Conservation (phyloP, 1,140 invertebrate genomes). For the Heliothis virescens region DNA sequence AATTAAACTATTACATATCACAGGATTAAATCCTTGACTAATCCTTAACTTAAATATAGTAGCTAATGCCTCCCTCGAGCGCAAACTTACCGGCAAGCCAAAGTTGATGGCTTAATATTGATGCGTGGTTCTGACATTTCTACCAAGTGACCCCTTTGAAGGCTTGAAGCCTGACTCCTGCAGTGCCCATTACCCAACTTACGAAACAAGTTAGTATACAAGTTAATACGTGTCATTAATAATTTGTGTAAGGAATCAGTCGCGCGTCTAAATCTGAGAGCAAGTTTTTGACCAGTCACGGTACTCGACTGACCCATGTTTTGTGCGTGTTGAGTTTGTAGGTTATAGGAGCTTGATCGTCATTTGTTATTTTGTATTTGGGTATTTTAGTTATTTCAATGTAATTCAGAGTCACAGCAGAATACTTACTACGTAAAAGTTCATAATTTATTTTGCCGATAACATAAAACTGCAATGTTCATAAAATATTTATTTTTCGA, state of each 20-base stretch:
- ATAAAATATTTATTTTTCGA: no score
- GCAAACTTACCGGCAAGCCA: conserved; percentile 63
- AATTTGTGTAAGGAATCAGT: conserved; percentile 47
- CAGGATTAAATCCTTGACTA: conserved; percentile 47
- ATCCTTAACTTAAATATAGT: conserved; percentile 50
- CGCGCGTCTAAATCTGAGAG: background rate
- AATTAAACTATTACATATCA: conserved; percentile 4
- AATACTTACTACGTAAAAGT: no score
- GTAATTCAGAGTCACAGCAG: no score
- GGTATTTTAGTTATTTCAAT: no score
- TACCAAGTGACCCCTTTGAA: conserved; percentile 67
- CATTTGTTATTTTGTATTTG: background rate
- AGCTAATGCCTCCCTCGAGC: conserved; percentile 52
- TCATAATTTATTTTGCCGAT: no score
- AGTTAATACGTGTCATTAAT: conserved; percentile 59
- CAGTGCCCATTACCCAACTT: conserved; percentile 63
- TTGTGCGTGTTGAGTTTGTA: background rate
- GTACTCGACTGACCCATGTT: background rate
- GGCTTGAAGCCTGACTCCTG: conserved; percentile 48
- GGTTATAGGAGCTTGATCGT: background rate
- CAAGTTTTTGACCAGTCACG: conserved; percentile 22
- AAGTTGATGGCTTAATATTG: conserved; percentile 75
- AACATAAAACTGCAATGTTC: no score
- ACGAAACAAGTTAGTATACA: conserved; percentile 48
- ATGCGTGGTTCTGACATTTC: conserved; percentile 74